Conservation (phyloP, 2,888 invertebrate species). For the Thecophora atra region DNA sequence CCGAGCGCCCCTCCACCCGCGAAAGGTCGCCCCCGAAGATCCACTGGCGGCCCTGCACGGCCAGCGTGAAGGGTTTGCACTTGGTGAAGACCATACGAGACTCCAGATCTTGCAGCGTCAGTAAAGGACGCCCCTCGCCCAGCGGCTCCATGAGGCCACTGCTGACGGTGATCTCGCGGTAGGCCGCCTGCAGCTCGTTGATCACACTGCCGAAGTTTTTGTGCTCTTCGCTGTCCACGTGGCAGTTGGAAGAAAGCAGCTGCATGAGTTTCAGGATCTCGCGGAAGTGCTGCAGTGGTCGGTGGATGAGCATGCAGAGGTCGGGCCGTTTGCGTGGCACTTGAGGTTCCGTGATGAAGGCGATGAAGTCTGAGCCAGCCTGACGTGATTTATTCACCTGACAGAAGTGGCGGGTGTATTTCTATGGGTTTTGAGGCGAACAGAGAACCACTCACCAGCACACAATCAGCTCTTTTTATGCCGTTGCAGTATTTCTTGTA, state of each 20-base stretch:
- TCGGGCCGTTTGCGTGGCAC: constrained; percentile 85
- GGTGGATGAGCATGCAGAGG: constrained; percentile 83
- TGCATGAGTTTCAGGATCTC: constrained; percentile 72
- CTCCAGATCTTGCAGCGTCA: constrained; percentile 86
- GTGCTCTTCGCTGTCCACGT: constrained; percentile 65
- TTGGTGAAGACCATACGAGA: constrained; percentile 89
- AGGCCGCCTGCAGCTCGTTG: constrained; percentile 71
- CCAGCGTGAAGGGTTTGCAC: constrained; percentile 88
- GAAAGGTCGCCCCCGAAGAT: constrained; percentile 88
- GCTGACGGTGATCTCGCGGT: constrained; percentile 84
- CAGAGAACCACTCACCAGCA: constrained; percentile 71
- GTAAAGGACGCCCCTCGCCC: constrained; percentile 81
- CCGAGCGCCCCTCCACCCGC: constrained; percentile 82
- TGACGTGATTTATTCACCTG: constrained; percentile 77
- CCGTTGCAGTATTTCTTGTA: constrained; percentile 87
- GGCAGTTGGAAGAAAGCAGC: constrained; percentile 67
- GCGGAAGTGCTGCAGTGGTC: constrained; percentile 84
- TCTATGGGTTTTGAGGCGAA: too few species aligned
- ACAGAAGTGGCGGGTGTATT: too few species aligned
- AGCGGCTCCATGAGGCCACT: constrained; percentile 87
- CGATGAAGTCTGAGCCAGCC: constrained; percentile 80
- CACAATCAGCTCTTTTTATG: constrained; percentile 85
- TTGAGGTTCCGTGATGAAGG: constrained; percentile 82
- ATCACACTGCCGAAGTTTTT: constrained; percentile 65
- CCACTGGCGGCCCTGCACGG: constrained; percentile 87